These are phyloP conservation scores for Neodiprion lecontei DNA, from an alignment of 1,140 invertebrate genomes.

Conservation along the genomic window DNA sequence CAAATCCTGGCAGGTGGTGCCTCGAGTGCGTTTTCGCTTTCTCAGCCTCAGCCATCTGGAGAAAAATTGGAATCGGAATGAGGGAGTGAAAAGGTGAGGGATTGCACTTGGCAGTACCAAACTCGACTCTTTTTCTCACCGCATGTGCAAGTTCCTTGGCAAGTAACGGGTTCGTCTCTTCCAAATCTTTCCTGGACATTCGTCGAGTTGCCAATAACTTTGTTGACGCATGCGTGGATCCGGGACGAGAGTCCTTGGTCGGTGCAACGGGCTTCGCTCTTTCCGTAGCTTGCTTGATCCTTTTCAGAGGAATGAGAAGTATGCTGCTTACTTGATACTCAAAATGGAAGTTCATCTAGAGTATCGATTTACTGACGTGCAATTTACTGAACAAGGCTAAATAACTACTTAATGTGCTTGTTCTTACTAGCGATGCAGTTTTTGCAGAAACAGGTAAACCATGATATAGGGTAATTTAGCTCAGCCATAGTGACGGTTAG, in stretches of 20 bases:
- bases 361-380: too few relatives aligned
- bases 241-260: conserved; percentile 30
- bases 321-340: too few relatives aligned
- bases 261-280: conserved; percentile 27
- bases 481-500: too few relatives aligned
- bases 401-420: too few relatives aligned
- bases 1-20: conserved; percentile 34
- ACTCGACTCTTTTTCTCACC: conserved; percentile 29
- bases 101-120: too few relatives aligned
- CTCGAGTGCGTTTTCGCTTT: conserved; percentile 39
- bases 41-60: conserved; percentile 38
- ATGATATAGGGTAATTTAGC: too few relatives aligned
- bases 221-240: conserved; percentile 31
- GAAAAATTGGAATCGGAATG: conserved; percentile 8
- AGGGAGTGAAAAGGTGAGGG: too few relatives aligned
- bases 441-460: too few relatives aligned
- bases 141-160: conserved; percentile 37
- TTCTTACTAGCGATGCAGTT: too few relatives aligned
- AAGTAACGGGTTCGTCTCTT: conserved; percentile 43
- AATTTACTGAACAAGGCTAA: too few relatives aligned
- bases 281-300: conserved; percentile 51
- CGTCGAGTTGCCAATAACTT: conserved; percentile 37
- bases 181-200: conserved; percentile 44
- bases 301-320: conserved; percentile 14
- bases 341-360: too few relatives aligned